Conservation (phyloP, 1,140 invertebrate species). For the Delia radicum region DNA sequence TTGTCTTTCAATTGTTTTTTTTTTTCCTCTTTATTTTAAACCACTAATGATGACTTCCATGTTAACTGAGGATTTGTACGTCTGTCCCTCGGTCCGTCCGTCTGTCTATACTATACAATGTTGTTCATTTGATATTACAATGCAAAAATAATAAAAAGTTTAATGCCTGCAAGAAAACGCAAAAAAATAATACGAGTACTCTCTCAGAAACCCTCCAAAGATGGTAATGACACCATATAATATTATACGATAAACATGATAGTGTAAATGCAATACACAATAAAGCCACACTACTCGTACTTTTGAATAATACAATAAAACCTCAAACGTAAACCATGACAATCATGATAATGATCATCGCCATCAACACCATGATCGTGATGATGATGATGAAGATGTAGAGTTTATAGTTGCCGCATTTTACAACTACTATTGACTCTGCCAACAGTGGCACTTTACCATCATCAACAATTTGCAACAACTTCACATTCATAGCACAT, state of each 20-base stretch:
- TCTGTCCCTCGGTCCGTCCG: neutral
- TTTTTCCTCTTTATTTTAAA: neutral
- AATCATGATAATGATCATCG: neutral
- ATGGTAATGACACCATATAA: neutral
- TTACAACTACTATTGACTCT: neutral
- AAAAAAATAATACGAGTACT: neutral
- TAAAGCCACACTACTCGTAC: neutral
- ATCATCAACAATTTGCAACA: neutral
- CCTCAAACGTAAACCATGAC: neutral
- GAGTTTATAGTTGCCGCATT: slow-evolving; percentile 1
- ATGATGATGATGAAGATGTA: neutral
- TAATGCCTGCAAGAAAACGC: too few relatives aligned
- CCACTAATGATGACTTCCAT: neutral
- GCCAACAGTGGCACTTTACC: neutral
- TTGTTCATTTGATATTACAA: too few relatives aligned
- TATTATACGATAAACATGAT: neutral
- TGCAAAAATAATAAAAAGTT: too few relatives aligned
- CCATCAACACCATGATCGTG: neutral
- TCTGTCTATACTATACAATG: neutral
- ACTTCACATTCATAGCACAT: neutral
- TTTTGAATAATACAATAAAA: neutral
- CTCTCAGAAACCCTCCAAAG: neutral
- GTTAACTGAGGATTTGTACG: neutral
- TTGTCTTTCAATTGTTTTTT: neutral
- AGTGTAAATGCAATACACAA: neutral